Evolutionary conservation across 2,113 vertebrate genomes (phyloP), one percentile per base, ranked within the genome.

Genomic region (Lamprologus tigripictilis): DNA sequence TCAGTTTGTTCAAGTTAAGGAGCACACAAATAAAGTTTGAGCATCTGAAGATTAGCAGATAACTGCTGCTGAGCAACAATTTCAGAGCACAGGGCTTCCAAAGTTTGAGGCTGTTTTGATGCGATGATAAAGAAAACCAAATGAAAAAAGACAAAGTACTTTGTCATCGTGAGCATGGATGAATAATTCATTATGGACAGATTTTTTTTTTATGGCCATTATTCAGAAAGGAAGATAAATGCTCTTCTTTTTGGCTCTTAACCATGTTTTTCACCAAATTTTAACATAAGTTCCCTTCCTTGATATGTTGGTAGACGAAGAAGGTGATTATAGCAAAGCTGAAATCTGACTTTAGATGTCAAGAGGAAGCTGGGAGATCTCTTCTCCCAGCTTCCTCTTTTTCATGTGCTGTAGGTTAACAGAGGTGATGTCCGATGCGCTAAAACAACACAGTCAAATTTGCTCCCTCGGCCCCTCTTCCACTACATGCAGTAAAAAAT

Each of bases 141-240:
- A 5, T 51, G 58, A 80, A 54, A 83, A 51, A 58, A 83, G 53
- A 85, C 63, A 81, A 14, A 31, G 17, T 37, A 45, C 8, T 31
- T 13, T 87, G 49, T 45, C 17, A 80, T 90, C 82, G 12, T 33
- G 12, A 35, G n/a, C n/a, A 2, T 17, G 17, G 19, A 88, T 92
- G 88, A 94, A 95, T 95, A 73, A 94, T 94, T 94, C 85, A 91
- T 90, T 12, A 16, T 7, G 3, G 53, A 51, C 53, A 66, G 13
- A 55, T 76, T 53, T 68, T 87, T 58, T 76, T 19, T n/a, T 45
- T 57, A 28, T 79, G 42, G 80, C 87, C 58, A 89, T 93, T 85
- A 82, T 90, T 86, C 85, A 78, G 57, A 80, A 58, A 57, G 47
- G 31, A 84, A 61, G 55, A 80, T 31, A 80, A 82, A 87, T 71